These are phyloP conservation scores for Scolanthus callimorphus DNA, from an alignment of 92 coral and sea anemone genomes.

Conservation along the genomic window DNA sequence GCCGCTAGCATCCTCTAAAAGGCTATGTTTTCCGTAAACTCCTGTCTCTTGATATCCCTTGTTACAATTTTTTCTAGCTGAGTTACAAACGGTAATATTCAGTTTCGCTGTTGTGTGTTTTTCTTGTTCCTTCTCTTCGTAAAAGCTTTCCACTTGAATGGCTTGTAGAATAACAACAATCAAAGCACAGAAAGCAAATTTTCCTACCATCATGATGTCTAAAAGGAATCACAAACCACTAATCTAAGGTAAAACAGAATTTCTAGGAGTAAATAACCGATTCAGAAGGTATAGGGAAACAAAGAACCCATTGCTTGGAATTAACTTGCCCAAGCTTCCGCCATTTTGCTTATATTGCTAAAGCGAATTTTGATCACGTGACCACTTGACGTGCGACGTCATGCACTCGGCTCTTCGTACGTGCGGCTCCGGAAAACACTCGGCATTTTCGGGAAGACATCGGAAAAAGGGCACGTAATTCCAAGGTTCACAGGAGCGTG, in stretches of 20 bases:
- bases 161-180: slow-evolving; percentile 11
- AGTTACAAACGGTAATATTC: slow-evolving; percentile 66
- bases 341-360: slow-evolving; percentile 8
- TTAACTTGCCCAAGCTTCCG: slow-evolving; percentile 20
- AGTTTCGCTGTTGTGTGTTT: slow-evolving; percentile 55
- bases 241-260: background rate
- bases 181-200: slow-evolving; percentile 3
- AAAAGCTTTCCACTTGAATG: slow-evolving; percentile 44
- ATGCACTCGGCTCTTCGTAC: too few relatives aligned
- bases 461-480: too few relatives aligned
- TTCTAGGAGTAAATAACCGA: slow-evolving; percentile 2
- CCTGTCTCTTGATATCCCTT: slow-evolving; percentile 27
- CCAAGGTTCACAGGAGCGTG: too few relatives aligned
- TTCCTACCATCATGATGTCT: slow-evolving; percentile 17
- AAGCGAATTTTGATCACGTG: slow-evolving; percentile 15
- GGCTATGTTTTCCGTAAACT: slow-evolving; percentile 67
- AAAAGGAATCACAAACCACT: background rate
- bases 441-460: too few relatives aligned
- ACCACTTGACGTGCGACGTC: too few relatives aligned
- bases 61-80: slow-evolving; percentile 41
- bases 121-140: slow-evolving; percentile 56
- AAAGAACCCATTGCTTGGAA: background rate
- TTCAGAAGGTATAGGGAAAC: slow-evolving; percentile 7
- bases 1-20: slow-evolving; percentile 50
- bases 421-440: too few relatives aligned